Evolutionary conservation across 53 echinoderm and acorn worm species (phyloP).

Genomic region (Holothuria scabra): DNA sequence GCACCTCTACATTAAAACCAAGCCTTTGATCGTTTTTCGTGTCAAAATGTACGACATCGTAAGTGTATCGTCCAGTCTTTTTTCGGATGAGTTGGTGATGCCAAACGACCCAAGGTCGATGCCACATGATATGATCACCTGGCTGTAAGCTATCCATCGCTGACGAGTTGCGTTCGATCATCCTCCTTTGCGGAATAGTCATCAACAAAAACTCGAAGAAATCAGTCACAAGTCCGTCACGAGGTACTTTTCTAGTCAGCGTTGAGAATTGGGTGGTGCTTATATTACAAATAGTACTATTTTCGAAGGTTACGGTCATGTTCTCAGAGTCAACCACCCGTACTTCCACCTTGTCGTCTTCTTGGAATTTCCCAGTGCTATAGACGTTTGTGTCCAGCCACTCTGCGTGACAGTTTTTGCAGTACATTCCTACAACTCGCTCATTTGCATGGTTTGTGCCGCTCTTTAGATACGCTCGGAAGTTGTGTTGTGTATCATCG

Average conservation of each 20-base stretch:
- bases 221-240: background rate
- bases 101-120: constrained; percentile 8
- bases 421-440: constrained; percentile 19
- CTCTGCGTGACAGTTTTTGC: constrained; percentile 33
- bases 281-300: constrained; percentile 1
- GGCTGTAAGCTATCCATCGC: constrained; percentile 10
- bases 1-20: constrained; percentile 21
- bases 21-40: constrained; percentile 17
- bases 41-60: constrained; percentile 32
- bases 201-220: constrained; percentile 15
- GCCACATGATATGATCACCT: constrained; percentile 36
- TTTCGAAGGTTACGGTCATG: background rate
- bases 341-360: background rate
- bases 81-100: constrained; percentile 25
- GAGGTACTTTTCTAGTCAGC: background rate
- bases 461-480: background rate
- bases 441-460: background rate
- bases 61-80: background rate
- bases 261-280: background rate
- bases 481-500: background rate
- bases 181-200: constrained; percentile 13
- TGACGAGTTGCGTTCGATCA: background rate
- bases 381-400: constrained; percentile 10
- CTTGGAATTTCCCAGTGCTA: background rate
- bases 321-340: background rate